Conservation (phyloP, 2,797 vertebrate species). For the Eulemur mongoz region DNA sequence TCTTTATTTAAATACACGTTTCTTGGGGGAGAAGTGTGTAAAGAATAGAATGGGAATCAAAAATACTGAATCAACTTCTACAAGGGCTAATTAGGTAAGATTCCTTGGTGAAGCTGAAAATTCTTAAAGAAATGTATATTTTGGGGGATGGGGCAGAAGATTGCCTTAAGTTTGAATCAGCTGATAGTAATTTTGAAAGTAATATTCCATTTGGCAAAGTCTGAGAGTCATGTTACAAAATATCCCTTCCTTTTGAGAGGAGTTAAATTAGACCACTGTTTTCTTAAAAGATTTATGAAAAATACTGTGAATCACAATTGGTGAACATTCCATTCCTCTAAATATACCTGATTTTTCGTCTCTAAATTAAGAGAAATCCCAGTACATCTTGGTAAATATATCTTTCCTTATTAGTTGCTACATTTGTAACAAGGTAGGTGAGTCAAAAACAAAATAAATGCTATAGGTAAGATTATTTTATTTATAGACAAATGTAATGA, state of each 20-base stretch:
- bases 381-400: background rate
- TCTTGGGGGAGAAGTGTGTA: background rate
- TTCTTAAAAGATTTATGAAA: constrained; percentile 41
- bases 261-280: background rate
- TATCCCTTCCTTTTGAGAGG: background rate
- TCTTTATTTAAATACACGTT: background rate
- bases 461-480: background rate
- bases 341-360: background rate
- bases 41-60: background rate
- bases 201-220: background rate
- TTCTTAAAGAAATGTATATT: background rate
- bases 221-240: background rate
- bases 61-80: background rate
- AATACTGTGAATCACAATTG: background rate
- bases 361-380: constrained; percentile 43
- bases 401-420: background rate
- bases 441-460: constrained; percentile 55
- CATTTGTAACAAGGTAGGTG: background rate
- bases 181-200: constrained; percentile 19
- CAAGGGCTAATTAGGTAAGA: background rate
- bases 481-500: constrained; percentile 59
- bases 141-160: background rate
- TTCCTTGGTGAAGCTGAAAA: background rate
- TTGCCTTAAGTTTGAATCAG: background rate
- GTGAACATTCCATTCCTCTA: constrained; percentile 30